Conservation (phyloP, 2,888 invertebrate species). For the Monoplex corrugatus region DNA sequence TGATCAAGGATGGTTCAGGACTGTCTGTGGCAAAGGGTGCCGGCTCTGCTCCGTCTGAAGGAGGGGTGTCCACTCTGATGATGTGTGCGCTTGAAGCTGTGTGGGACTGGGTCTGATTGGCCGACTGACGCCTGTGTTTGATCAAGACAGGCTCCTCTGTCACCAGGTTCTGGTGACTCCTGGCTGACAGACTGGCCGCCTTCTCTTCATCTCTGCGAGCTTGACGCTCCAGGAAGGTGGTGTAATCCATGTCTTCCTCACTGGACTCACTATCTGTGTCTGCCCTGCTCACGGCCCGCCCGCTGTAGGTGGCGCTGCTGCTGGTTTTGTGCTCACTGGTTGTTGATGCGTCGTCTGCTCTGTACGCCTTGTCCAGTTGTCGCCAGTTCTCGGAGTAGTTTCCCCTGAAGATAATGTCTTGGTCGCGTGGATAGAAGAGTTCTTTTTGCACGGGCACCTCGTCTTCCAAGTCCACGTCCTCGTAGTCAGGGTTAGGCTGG, state of each 20-base stretch:
- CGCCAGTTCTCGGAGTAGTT: slow-evolving; percentile 53
- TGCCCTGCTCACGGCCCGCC: neutral
- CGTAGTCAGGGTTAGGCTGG: slow-evolving; percentile 27
- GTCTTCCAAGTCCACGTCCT: slow-evolving; percentile 28
- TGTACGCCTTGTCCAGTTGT: slow-evolving; percentile 47
- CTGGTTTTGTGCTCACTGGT: neutral
- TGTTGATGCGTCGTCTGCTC: slow-evolving; percentile 33
- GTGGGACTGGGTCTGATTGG: neutral
- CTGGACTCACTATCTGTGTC: slow-evolving; percentile 46
- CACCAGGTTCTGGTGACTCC: neutral
- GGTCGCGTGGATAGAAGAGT: slow-evolving; percentile 53
- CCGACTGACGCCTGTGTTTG: neutral
- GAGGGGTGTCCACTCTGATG: neutral
- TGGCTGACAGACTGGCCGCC: neutral
- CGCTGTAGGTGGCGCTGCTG: slow-evolving; percentile 25
- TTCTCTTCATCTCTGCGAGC: slow-evolving; percentile 19
- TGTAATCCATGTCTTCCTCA: slow-evolving; percentile 54
- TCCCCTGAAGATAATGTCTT: slow-evolving; percentile 56
- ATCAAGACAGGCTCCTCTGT: neutral
- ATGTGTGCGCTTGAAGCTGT: neutral
- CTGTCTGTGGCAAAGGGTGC: neutral
- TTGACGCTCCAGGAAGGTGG: slow-evolving; percentile 54
- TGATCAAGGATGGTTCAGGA: neutral
- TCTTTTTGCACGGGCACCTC: neutral
- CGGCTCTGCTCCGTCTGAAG: neutral